A percentile compares a stretch with the other conserved stretches of the same genome.
phyloP scores from a whole-genome alignment of 2,888 invertebrate genomes.

The Acleris cristana region DNA sequence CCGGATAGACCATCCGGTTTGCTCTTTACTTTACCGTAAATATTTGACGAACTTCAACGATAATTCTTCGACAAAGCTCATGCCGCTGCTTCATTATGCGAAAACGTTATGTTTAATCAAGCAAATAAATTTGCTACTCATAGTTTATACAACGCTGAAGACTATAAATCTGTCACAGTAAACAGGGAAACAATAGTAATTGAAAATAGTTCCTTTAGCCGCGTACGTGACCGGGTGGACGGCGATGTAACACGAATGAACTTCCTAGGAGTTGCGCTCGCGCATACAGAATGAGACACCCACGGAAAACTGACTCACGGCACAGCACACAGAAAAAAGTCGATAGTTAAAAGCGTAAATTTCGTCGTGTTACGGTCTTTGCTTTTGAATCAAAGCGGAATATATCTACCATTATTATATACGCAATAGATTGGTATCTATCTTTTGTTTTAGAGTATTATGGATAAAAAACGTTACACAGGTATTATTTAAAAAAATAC shows the following conservation, averaged over 20 bases:
- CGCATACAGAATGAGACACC: slow-evolving; percentile 72
- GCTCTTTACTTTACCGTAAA: slow-evolving; percentile 30
- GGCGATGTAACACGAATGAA: slow-evolving; percentile 60
- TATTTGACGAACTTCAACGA: slow-evolving; percentile 5
- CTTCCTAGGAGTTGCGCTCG: slow-evolving; percentile 70
- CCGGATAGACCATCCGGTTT: slow-evolving; percentile 46
- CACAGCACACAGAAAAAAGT: slow-evolving; percentile 21
- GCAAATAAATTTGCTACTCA: background rate
- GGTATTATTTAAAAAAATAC: too few species aligned
- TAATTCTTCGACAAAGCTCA: background rate
- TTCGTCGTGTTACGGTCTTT: too few species aligned
- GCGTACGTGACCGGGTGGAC: slow-evolving; percentile 41
- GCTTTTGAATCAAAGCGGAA: too few species aligned
- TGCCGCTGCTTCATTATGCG: too few species aligned
- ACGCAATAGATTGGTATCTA: too few species aligned
- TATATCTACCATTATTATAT: too few species aligned
- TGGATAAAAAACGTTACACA: too few species aligned
- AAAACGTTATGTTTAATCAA: too few species aligned
- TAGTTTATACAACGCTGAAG: background rate
- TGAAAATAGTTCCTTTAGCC: slow-evolving; percentile 21
- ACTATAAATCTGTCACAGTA: background rate
- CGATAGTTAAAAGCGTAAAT: background rate
- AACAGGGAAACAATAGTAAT: slow-evolving; percentile 12
- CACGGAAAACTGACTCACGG: slow-evolving; percentile 66
- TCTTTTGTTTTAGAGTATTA: too few species aligned